Evolutionary conservation across 1,140 invertebrate species (phyloP).

Genomic region (Reticulitermes speratus): DNA sequence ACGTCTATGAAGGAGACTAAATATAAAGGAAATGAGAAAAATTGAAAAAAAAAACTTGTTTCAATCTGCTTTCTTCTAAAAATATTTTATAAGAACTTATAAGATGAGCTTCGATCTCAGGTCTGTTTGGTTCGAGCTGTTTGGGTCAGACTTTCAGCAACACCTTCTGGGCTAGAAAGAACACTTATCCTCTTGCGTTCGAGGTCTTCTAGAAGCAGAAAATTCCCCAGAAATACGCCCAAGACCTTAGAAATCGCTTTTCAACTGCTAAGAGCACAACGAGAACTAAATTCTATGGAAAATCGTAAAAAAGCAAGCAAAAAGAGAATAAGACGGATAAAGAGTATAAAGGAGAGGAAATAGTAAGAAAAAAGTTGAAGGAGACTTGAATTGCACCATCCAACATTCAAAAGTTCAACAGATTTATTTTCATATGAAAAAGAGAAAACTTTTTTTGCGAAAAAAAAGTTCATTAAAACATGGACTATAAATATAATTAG

Average conservation of each 20-base stretch:
- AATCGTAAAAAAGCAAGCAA: not conserved
- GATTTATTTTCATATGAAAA: not conserved
- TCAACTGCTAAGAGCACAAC: not conserved
- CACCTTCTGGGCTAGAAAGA: not conserved
- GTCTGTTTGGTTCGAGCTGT: too few species aligned
- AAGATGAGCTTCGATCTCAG: too few species aligned
- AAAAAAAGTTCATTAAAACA: conserved; percentile 11
- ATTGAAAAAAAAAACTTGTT: too few species aligned
- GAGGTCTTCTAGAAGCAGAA: not conserved
- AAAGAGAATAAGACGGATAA: not conserved
- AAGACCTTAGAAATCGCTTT: not conserved
- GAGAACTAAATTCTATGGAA: not conserved
- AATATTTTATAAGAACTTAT: too few species aligned
- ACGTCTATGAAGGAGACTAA: too few species aligned
- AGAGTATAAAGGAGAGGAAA: not conserved
- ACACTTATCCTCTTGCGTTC: not conserved
- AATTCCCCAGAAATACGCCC: not conserved
- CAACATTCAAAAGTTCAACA: not conserved
- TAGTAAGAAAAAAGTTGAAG: not conserved
- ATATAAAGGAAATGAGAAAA: too few species aligned
- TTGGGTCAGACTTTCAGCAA: not conserved
- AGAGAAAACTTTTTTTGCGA: not conserved
- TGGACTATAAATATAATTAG: not conserved
- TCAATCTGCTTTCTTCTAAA: too few species aligned
- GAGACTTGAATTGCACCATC: not conserved